These are phyloP conservation scores for Eupithecia tripunctaria DNA, from an alignment of 2,888 invertebrate genomes.

Conservation along the genomic window DNA sequence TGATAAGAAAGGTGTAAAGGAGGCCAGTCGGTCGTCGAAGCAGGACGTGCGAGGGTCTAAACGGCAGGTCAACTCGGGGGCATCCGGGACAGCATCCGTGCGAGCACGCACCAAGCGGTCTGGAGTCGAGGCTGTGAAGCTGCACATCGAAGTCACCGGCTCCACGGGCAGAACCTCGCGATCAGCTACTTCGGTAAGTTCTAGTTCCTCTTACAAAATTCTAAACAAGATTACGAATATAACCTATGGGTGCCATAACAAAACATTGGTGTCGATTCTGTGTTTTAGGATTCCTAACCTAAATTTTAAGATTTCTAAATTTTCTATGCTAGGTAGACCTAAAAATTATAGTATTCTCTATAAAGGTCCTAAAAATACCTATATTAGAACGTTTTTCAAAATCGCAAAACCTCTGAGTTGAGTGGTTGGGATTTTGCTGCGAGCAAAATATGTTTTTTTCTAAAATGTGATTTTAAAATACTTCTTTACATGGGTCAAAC, in stretches of 20 bases:
- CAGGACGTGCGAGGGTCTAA: slow-evolving; percentile 48
- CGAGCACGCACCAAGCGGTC: slow-evolving; percentile 68
- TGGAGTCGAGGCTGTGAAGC: slow-evolving; percentile 76
- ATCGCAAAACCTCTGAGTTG: no score
- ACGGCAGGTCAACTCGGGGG: slow-evolving; percentile 41
- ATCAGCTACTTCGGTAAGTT: slow-evolving; percentile 74
- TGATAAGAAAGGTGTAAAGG: slow-evolving; percentile 54
- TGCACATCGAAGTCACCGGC: slow-evolving; percentile 72
- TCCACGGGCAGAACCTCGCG: slow-evolving; percentile 77
- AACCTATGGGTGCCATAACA: neutral
- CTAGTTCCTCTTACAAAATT: neutral
- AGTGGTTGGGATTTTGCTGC: no score
- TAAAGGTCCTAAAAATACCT: no score
- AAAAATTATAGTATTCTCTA: no score
- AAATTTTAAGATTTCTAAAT: no score
- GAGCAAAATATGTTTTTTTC: no score
- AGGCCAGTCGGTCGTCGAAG: slow-evolving; percentile 52
- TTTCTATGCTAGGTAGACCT: no score
- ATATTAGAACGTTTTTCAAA: no score
- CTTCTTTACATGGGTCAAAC: no score
- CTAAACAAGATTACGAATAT: neutral
- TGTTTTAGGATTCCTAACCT: no score
- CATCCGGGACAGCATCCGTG: slow-evolving; percentile 48
- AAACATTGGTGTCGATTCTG: no score
- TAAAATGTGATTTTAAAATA: no score